Percentiles rank a stretch among this genome's conserved stretches.
Evolutionary conservation across 2,888 invertebrate species (phyloP).

Genomic region (Chaitophorus viminalis): DNA sequence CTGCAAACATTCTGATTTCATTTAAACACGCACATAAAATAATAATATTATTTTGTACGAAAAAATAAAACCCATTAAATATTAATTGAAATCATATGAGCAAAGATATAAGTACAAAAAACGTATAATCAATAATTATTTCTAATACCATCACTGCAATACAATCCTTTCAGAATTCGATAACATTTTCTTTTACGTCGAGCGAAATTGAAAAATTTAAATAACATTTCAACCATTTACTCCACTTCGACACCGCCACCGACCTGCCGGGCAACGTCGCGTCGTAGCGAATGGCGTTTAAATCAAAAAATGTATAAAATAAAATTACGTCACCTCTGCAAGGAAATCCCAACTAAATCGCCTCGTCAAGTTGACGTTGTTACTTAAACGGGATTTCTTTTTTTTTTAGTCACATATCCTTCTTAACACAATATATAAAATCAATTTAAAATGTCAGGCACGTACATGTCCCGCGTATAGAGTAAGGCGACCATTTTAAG

Average conservation of each 20-base stretch:
- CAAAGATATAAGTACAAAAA: too few relatives aligned
- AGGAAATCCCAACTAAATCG: neutral
- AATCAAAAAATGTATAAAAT: neutral
- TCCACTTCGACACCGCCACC: neutral
- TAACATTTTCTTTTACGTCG: neutral
- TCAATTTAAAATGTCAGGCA: slow-evolving; percentile 2
- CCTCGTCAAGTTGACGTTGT: slow-evolving; percentile 8
- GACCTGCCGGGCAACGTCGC: too few relatives aligned
- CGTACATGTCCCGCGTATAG: neutral
- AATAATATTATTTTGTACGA: too few relatives aligned
- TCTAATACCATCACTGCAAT: neutral
- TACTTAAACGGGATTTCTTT: slow-evolving; percentile 7
- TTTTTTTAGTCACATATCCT: neutral
- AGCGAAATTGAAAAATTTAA: neutral
- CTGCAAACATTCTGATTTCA: too few relatives aligned
- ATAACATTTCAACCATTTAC: neutral
- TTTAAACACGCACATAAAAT: too few relatives aligned
- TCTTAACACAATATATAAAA: neutral
- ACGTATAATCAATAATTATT: neutral
- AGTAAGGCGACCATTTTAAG: neutral
- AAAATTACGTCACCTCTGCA: neutral
- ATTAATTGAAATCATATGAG: too few relatives aligned
- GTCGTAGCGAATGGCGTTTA: neutral
- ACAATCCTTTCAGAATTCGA: neutral
- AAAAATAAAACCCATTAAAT: too few relatives aligned